Base-by-base conservation (phyloP, 1,140 invertebrate species). In the Lithobius niger region DNA sequence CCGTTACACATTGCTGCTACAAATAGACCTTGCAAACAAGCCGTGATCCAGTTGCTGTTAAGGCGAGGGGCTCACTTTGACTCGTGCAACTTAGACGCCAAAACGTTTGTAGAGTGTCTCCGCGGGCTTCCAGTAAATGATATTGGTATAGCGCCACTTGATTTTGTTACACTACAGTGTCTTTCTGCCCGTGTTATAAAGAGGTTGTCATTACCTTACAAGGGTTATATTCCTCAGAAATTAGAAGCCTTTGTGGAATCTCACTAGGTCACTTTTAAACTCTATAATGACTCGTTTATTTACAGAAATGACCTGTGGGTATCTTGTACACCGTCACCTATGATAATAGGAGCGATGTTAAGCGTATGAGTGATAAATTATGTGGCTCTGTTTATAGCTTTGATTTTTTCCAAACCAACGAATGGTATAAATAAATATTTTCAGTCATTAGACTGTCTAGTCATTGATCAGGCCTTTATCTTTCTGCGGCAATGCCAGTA, bases 51-150 rank as follows among this genome's bases (percentile, higher is more conserved):
- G 56, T 76, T 76, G 1, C 72, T 96, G 0, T 74, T 96, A 0
- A 72, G 80, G 2, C 74, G 79, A 61, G 89, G 88, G 25, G 86
- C 86, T 10, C 91, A 97, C 71, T 74, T 93, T 50, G 91, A 95
- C 71, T 76, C 79, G n/a, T 81, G 84, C 42, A 94, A 96, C 69
- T 75, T 78, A 58, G 74, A 82, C 31, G 83, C 83, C 19, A 79
- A 84, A 59, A 90, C 85, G 0, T 87, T 88, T 59, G 77, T 82
- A 51, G 75, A 78, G 55, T 66, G 90, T 48, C 67, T 89, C 28
- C 4, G 18, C 43, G 72, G 71, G 54, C 81, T 81, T 62, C 69
- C 69, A 49, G 69, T 82, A 27, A 76, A 79, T 58, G 71, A 82
- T 58, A 74, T 84, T n/a, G n/a, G n/a, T 44, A 76, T 88, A n/a